These are phyloP conservation scores for Fukomys damarensis DNA, from an alignment of 2,113 vertebrate genomes.

Conservation along the genomic window DNA sequence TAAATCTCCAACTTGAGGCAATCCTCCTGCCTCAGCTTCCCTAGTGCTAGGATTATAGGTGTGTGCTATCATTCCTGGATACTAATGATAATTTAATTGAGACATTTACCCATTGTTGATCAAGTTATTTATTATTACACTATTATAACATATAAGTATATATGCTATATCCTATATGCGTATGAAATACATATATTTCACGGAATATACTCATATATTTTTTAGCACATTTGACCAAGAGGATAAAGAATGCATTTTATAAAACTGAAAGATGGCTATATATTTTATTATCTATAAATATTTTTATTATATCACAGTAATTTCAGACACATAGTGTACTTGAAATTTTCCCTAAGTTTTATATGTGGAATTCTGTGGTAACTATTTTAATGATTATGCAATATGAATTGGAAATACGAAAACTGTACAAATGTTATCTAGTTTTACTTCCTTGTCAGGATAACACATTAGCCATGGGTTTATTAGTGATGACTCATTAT, in stretches of 20 bases:
- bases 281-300: background rate
- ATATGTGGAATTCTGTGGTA: background rate
- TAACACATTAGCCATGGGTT: slow-evolving; percentile 68
- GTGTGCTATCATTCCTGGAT: background rate
- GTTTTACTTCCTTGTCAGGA: slow-evolving; percentile 43
- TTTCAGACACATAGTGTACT: background rate
- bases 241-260: background rate
- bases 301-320: slow-evolving; percentile 4
- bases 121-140: slow-evolving; percentile 66
- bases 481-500: slow-evolving; percentile 68
- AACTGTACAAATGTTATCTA: background rate
- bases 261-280: background rate
- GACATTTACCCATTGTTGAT: slow-evolving; percentile 56
- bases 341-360: background rate
- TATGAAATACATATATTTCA: slow-evolving; percentile 70
- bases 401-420: slow-evolving; percentile 36
- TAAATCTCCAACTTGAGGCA: background rate
- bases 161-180: background rate
- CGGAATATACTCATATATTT: slow-evolving; percentile 38
- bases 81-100: slow-evolving; percentile 68
- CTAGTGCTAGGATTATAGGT: background rate
- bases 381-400: slow-evolving; percentile 15
- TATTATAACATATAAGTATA: background rate
- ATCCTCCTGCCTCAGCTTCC: background rate
- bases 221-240: slow-evolving; percentile 33